Conservation (phyloP, 2,797 vertebrate genomes). For the Aulostomus chinensis region DNA sequence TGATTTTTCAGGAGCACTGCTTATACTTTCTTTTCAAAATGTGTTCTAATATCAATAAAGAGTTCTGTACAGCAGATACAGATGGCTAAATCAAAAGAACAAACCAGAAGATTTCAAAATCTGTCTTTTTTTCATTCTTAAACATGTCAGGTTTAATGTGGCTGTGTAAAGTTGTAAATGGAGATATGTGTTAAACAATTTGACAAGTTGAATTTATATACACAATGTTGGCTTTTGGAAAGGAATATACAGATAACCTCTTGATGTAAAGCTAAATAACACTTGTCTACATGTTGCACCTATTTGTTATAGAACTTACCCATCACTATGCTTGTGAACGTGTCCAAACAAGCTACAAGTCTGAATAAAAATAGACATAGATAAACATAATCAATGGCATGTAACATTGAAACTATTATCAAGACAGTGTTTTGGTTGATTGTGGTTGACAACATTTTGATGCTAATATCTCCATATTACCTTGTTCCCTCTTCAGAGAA, state of each 20-base stretch:
- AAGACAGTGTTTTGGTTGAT: no score
- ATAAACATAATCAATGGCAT: background rate
- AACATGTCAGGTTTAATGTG: constrained; percentile 2
- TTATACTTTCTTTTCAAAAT: constrained; percentile 42
- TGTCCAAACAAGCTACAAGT: no score
- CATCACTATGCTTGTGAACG: no score
- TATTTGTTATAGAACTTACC: no score
- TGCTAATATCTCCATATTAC: constrained; percentile 1
- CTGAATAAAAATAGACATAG: no score
- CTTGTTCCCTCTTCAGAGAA: constrained; percentile 6
- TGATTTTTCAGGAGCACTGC: constrained; percentile 61
- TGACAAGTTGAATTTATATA: constrained; percentile 2
- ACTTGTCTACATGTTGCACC: constrained; percentile 1
- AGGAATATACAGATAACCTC: constrained; percentile 5
- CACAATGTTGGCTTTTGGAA: background rate
- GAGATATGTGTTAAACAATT: constrained; percentile 3
- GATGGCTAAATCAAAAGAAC: constrained; percentile 18
- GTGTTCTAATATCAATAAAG: constrained; percentile 45
- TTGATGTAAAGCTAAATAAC: background rate
- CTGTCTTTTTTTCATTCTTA: constrained; percentile 41
- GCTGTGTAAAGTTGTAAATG: constrained; percentile 14
- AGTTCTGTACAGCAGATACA: constrained; percentile 33
- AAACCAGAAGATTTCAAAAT: constrained; percentile 14
- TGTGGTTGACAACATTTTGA: no score
- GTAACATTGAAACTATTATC: background rate